Percentiles rank a stretch among this genome's conserved stretches.
These are phyloP conservation scores for Hylaeus anthracinus DNA, from an alignment of 1,140 invertebrate species.

Conservation along the genomic window DNA sequence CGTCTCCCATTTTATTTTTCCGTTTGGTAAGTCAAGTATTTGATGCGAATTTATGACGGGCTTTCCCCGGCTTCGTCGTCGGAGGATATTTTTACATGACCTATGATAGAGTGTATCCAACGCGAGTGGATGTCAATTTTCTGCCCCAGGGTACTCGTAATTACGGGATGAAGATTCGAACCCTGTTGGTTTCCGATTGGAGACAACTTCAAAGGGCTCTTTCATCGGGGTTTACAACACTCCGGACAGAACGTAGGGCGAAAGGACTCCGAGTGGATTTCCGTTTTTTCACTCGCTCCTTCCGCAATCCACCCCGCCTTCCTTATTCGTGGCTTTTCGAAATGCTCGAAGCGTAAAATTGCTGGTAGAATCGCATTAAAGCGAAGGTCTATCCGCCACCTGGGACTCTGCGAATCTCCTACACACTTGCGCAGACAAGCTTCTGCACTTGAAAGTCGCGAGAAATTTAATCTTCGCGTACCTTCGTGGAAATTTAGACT, in stretches of 20 bases:
- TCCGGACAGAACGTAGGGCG: background rate
- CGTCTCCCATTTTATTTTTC: background rate
- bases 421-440: background rate
- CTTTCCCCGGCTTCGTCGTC: constrained; percentile 5
- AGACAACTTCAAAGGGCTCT: constrained; percentile 55
- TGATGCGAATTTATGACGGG: constrained; percentile 2
- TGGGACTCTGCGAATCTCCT: constrained; percentile 35
- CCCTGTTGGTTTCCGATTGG: constrained; percentile 51
- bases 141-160: constrained; percentile 47
- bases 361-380: constrained; percentile 67
- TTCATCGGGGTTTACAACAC: constrained; percentile 58
- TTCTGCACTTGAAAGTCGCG: background rate
- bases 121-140: constrained; percentile 57
- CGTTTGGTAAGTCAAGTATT: background rate
- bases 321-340: constrained; percentile 54
- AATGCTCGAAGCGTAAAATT: constrained; percentile 71
- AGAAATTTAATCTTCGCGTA: background rate
- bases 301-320: background rate
- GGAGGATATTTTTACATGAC: background rate
- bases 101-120: constrained; percentile 1
- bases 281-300: constrained; percentile 47
- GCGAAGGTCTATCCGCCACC: constrained; percentile 54
- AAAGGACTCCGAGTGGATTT: constrained; percentile 54
- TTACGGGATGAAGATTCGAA: constrained; percentile 58
- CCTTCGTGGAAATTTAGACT: background rate